Evolutionary conservation across 1,140 invertebrate species (phyloP), one percentile per base, ranked within the genome.

Genomic region (Aphidius ervi): DNA sequence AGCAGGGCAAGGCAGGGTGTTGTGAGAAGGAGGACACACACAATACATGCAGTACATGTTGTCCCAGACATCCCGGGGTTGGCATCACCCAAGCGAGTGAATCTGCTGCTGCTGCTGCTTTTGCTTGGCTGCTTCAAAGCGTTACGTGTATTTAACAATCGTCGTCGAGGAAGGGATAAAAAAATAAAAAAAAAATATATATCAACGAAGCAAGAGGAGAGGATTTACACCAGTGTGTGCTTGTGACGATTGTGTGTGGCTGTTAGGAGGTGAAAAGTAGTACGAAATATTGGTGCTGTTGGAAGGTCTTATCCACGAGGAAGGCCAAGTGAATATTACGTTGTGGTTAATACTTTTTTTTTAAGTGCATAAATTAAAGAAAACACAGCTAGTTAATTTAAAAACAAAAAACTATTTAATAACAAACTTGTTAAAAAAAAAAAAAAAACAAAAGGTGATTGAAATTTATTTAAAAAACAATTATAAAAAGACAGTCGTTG

Each of bases 221-320:
- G 42, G 52, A 41, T 10, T 42, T 16, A 54, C 39, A 54, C 40
- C 52, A 40, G 37, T 41, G 52, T 41, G 39, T 54, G 52, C 39
- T 54, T 37, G 52, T 41, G 52, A 40, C 40, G 42, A 39, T 3
- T 41, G 52, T 20, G 48, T 52, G 52, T 16, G 9, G 52, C 52
- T 37, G 40, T 37, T 54, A 16, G 52, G 42, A 40, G 16, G 52
- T 41, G 42, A 41, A 41, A 54, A 31, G 23, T 31, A 31, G 4
- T 31, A 31, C 23, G 4, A 4, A 31, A 31, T 31, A 31, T 31
- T 31, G 23, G 23, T 31, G 2, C 23, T 31, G 23, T 31, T 31
- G 23, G 23, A 31, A 31, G 23, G 23, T n/a, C 55, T 47, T 42
- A 46, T 37, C 55, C 43, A 56, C 55, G 55, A 56, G 55, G 55